Evolutionary conservation across 2,888 invertebrate genomes (phyloP).

Genomic region (Monochamus alternatus): DNA sequence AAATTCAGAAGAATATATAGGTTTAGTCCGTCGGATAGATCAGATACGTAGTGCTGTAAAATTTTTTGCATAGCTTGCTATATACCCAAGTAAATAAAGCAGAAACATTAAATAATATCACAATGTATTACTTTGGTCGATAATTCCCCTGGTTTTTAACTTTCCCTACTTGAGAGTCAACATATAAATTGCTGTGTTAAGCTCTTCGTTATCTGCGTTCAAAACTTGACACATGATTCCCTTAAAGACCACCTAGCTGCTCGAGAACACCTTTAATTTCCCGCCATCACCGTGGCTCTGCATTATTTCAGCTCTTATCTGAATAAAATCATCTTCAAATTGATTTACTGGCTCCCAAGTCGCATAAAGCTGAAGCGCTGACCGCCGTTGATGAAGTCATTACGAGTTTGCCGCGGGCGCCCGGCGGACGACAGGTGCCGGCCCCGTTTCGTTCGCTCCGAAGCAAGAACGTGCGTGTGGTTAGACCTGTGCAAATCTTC

Average conservation of each 20-base stretch:
- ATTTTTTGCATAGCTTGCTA: too few relatives aligned
- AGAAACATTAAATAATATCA: too few relatives aligned
- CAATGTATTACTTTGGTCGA: too few relatives aligned
- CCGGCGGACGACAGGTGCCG: constrained; percentile 39
- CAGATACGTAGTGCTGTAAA: too few relatives aligned
- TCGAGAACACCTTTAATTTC: background rate
- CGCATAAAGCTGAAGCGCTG: constrained; percentile 30
- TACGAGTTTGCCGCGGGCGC: constrained; percentile 50
- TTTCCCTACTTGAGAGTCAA: too few relatives aligned
- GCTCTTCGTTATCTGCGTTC: too few relatives aligned
- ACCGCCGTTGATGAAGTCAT: constrained; percentile 55
- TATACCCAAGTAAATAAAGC: too few relatives aligned
- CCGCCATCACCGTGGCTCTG: background rate
- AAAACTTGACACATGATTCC: background rate
- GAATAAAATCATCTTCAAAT: constrained; percentile 18
- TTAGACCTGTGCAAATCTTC: constrained; percentile 43
- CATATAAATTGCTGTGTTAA: too few relatives aligned
- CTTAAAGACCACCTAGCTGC: constrained; percentile 3
- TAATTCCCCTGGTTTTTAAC: too few relatives aligned
- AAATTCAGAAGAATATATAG: too few relatives aligned
- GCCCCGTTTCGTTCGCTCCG: constrained; percentile 3
- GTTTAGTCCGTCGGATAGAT: too few relatives aligned
- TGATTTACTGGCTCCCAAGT: constrained; percentile 27
- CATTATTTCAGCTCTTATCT: constrained; percentile 5
- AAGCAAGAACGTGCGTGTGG: constrained; percentile 41